Base-by-base conservation (phyloP, 2,113 vertebrate species). In the Epinephelus moara region DNA sequence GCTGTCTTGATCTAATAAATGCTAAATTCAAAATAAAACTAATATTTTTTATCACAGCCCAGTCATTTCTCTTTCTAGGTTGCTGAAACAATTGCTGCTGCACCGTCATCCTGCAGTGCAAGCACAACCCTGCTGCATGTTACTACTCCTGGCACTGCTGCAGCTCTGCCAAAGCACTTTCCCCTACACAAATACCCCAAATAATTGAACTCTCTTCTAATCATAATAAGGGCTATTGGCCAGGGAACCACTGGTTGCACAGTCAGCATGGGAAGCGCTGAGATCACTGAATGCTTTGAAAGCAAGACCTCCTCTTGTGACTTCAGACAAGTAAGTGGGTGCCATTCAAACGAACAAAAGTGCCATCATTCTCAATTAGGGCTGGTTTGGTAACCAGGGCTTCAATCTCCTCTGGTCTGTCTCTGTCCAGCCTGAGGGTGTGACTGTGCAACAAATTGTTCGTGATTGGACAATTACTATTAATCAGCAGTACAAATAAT, bases 341-440 rank as follows among this genome's bases (percentile, higher is more conserved):
- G 80, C 87, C 81, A 88, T 88, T 92, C 86, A 88, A 72, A 82
- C 69, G 77, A 90, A 93, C 91, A 93, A 94, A 93, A 91, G 91
- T 89, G 73, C 89, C 91, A 91, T 93, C 90, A 84, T 83, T 91
- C 91, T 89, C 86, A 91, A 91, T 93, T 93, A 91, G 86, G 78
- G 60, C 66, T 75, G 84, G 77, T 89, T 89, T 80, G 66, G 85
- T 73, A 85, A 81, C 82, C 82, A 68, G 70, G 77, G 47, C 83
- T 80, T 59, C 71, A 57, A 21, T 57, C 84, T 78, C 49, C 81
- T 82, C 76, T 63, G 40, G 66, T 30, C 84, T 72, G 72, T 80
- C 81, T 53, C 78, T 50, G 52, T 72, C 37, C 18, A 70, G 86
- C 60, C 79, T 49, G 18, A 87, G 89, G 72, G 81, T 89, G 81